phyloP scores from a whole-genome alignment of 2,888 invertebrate species.

The Epinotia nisella region DNA sequence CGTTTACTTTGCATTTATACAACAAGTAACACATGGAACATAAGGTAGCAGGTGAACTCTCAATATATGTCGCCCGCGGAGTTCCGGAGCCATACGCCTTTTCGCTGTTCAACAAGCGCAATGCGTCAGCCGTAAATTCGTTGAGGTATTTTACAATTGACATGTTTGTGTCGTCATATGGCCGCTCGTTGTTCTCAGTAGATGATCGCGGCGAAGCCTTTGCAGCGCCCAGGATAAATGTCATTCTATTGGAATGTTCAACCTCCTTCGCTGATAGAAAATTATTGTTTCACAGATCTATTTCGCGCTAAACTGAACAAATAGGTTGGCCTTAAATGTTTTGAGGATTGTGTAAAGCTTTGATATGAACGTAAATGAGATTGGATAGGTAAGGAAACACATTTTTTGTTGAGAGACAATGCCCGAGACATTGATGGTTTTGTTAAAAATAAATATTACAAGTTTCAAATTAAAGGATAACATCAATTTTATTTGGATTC shows the following conservation, averaged over 20 bases:
- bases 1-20: neutral
- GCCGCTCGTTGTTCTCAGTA: slow-evolving; percentile 28
- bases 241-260: slow-evolving; percentile 60
- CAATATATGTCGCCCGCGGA: slow-evolving; percentile 24
- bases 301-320: slow-evolving; percentile 53
- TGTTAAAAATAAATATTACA: neutral
- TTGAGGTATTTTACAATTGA: slow-evolving; percentile 42
- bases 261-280: slow-evolving; percentile 55
- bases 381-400: slow-evolving; percentile 22
- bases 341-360: slow-evolving; percentile 41
- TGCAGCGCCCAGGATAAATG: slow-evolving; percentile 51
- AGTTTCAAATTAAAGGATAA: neutral
- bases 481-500: neutral
- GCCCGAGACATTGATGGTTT: slow-evolving; percentile 3
- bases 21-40: neutral
- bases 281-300: slow-evolving; percentile 52
- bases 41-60: slow-evolving; percentile 24
- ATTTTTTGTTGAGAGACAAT: slow-evolving; percentile 13
- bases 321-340: slow-evolving; percentile 44
- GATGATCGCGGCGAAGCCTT: slow-evolving; percentile 40
- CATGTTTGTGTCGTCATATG: slow-evolving; percentile 38
- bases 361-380: slow-evolving; percentile 39
- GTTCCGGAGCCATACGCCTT: slow-evolving; percentile 31
- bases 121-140: slow-evolving; percentile 42
- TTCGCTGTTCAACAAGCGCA: slow-evolving; percentile 41